A percentile compares a stretch with the other conserved stretches of the same genome.
Conservation (phyloP, 1,140 invertebrate species). For the Condylostylus longicornis region DNA sequence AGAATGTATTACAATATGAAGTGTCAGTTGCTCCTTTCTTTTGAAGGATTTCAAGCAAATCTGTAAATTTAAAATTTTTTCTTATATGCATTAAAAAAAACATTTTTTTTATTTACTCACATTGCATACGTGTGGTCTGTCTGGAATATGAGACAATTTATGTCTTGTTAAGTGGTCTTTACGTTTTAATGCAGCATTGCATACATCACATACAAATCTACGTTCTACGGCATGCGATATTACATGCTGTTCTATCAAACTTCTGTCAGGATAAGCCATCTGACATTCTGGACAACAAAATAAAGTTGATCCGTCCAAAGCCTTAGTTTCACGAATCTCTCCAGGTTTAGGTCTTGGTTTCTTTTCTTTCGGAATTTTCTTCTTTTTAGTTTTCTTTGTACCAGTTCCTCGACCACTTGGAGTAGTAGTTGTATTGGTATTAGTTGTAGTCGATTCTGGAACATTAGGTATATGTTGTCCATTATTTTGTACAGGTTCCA, state of each 20-base stretch:
- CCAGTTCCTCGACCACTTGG: constrained; percentile 13
- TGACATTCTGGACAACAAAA: constrained; percentile 78
- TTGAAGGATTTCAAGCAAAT: constrained; percentile 74
- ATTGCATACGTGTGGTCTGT: constrained; percentile 65
- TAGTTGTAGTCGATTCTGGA: constrained; percentile 7
- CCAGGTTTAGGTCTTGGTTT: constrained; percentile 60
- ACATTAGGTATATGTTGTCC: constrained; percentile 12
- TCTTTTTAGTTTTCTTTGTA: constrained; percentile 69
- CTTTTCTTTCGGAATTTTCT: constrained; percentile 49
- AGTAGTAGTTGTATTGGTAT: constrained; percentile 6
- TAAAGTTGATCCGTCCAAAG: constrained; percentile 63
- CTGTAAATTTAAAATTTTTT: constrained; percentile 12
- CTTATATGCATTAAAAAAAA: background rate
- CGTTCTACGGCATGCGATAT: constrained; percentile 68
- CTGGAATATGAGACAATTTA: constrained; percentile 66
- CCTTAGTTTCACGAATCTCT: constrained; percentile 65
- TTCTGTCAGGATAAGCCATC: constrained; percentile 71
- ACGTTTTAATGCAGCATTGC: constrained; percentile 65
- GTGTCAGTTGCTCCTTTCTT: constrained; percentile 65
- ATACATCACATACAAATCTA: constrained; percentile 69
- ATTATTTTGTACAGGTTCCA: constrained; percentile 4
- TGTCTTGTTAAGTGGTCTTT: constrained; percentile 68
- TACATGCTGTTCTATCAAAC: constrained; percentile 63
- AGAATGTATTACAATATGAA: constrained; percentile 74
- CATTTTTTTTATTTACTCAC: constrained; percentile 33